Evolutionary conservation across 2,113 vertebrate genomes (phyloP).

Genomic region (Brienomyrus brachyistius): DNA sequence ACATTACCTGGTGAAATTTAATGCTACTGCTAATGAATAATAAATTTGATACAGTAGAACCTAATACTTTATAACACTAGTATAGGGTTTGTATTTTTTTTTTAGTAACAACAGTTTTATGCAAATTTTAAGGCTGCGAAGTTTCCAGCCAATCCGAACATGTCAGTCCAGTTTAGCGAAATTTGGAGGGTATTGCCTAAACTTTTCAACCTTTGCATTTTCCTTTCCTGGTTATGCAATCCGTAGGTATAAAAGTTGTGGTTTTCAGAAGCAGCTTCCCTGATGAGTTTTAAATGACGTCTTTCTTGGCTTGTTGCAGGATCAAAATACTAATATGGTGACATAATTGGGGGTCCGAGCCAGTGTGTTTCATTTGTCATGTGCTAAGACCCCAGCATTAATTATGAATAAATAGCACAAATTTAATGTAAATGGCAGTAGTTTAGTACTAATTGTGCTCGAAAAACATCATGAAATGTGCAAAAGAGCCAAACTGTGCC

Average conservation of each 20-base stretch:
- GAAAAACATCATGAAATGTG: neutral
- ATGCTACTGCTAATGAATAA: neutral
- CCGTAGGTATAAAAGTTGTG: neutral
- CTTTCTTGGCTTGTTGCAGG: neutral
- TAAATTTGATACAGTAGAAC: neutral
- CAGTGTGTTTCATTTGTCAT: neutral
- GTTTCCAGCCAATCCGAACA: neutral
- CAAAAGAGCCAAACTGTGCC: neutral
- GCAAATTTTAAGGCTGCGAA: neutral
- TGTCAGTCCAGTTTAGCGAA: neutral
- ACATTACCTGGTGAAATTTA: neutral
- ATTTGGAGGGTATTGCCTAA: neutral
- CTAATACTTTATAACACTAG: neutral
- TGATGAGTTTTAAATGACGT: neutral
- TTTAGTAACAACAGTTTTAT: neutral
- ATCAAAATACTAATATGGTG: neutral
- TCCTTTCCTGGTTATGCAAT: neutral
- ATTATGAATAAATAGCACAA: neutral
- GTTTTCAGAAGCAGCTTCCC: neutral
- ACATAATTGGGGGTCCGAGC: neutral
- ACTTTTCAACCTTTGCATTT: neutral
- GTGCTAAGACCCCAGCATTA: neutral
- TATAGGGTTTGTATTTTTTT: neutral
- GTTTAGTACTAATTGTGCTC: neutral
- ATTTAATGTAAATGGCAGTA: neutral